phyloP scores from a whole-genome alignment of 1,140 invertebrate genomes.

The Drosophila virilis region DNA sequence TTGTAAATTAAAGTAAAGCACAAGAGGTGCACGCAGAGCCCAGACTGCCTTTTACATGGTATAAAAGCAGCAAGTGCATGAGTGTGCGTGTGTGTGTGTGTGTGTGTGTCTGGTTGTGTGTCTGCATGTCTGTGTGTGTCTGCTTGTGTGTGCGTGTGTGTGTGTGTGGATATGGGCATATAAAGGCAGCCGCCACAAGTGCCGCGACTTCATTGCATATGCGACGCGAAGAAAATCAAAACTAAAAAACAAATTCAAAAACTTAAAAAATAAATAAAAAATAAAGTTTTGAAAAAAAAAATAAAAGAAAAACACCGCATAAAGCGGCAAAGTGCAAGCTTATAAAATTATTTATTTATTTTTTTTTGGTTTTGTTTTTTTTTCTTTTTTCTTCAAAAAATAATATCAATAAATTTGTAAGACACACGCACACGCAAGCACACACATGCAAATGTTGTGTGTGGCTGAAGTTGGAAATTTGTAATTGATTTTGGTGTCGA shows the following conservation, averaged over 20 bases:
- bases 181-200: slow-evolving; percentile 49
- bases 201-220: slow-evolving; percentile 48
- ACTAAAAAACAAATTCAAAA: slow-evolving; percentile 9
- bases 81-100: not conserved
- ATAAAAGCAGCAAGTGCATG: slow-evolving; percentile 2
- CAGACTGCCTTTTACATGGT: slow-evolving; percentile 13
- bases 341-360: slow-evolving; percentile 6
- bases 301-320: not conserved
- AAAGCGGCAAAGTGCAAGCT: slow-evolving; percentile 2
- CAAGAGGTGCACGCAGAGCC: not conserved
- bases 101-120: not conserved
- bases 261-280: slow-evolving; percentile 1
- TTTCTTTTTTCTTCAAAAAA: slow-evolving; percentile 10
- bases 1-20: not conserved
- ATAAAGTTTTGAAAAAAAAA: not conserved
- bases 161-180: slow-evolving; percentile 26
- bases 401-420: slow-evolving; percentile 36
- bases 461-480: slow-evolving; percentile 18
- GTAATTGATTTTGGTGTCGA: slow-evolving; percentile 55
- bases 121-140: not conserved
- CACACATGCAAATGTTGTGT: slow-evolving; percentile 22
- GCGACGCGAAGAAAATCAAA: slow-evolving; percentile 40
- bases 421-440: not conserved
- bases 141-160: slow-evolving; percentile 2
- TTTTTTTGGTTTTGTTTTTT: slow-evolving; percentile 17